phyloP scores from a whole-genome alignment of 2,797 vertebrate genomes.

The Acanthiza pusilla region DNA sequence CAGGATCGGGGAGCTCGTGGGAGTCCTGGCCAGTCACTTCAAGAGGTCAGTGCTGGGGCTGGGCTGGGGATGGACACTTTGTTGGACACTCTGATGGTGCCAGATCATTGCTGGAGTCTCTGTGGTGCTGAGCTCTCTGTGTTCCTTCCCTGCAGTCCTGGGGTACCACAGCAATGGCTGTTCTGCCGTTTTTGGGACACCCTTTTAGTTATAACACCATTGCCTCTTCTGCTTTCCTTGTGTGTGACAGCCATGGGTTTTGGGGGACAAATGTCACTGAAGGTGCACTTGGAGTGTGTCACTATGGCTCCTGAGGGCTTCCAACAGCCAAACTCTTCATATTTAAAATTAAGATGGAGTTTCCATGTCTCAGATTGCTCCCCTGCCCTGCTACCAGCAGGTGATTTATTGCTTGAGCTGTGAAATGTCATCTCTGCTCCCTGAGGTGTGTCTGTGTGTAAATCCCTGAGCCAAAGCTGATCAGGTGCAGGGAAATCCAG shows the following conservation, averaged over 20 bases:
- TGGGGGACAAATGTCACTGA: background rate
- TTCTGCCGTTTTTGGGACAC: background rate
- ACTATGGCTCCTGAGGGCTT: background rate
- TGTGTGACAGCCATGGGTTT: background rate
- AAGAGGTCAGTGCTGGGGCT: conserved; percentile 81
- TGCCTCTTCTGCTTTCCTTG: background rate
- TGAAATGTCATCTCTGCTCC: background rate
- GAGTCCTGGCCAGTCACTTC: conserved; percentile 91
- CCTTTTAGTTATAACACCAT: accelerated
- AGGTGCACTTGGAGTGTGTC: background rate
- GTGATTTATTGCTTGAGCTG: background rate
- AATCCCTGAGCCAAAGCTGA: background rate
- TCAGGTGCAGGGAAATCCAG: accelerated
- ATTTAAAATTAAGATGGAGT: background rate
- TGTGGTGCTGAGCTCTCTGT: background rate
- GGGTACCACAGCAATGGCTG: background rate
- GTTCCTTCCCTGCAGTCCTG: background rate
- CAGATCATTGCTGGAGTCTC: background rate
- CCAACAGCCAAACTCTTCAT: background rate
- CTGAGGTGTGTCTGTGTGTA: background rate
- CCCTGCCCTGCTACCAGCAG: background rate
- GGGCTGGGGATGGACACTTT: background rate
- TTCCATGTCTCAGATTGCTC: background rate
- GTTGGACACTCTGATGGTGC: background rate
- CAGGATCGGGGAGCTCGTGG: conserved; percentile 93